Percentiles rank a stretch among this genome's conserved stretches.
These are phyloP conservation scores for Camponotus floridanus DNA, from an alignment of 1,140 invertebrate genomes.

Conservation along the genomic window DNA sequence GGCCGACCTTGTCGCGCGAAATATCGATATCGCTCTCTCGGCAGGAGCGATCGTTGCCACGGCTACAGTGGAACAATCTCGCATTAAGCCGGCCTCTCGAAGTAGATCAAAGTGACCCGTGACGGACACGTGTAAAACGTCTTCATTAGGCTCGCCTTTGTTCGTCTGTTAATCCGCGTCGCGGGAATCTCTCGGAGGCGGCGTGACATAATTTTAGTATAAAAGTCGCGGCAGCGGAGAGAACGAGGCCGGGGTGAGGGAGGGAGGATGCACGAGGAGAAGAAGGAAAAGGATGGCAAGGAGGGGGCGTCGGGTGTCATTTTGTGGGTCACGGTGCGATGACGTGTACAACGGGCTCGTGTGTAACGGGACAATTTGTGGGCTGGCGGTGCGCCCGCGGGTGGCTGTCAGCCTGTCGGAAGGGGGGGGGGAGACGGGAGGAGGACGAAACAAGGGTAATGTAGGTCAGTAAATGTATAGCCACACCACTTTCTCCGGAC, in stretches of 20 bases:
- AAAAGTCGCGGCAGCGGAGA: constrained; percentile 43
- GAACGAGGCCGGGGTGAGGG: background rate
- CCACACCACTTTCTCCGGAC: constrained; percentile 85
- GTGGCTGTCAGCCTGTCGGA: constrained; percentile 64
- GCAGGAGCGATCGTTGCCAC: background rate
- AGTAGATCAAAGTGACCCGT: constrained; percentile 45
- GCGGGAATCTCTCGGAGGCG: constrained; percentile 26
- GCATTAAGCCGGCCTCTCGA: constrained; percentile 35
- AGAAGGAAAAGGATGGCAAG: constrained; percentile 7
- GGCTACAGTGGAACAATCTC: constrained; percentile 32
- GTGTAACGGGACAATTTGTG: constrained; percentile 79
- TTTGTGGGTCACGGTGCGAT: constrained; percentile 80
- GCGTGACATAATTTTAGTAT: constrained; percentile 76
- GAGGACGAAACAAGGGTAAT: constrained; percentile 79
- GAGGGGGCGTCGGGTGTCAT: constrained; percentile 63
- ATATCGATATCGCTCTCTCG: constrained; percentile 7
- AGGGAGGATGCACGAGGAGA: background rate
- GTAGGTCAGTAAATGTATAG: constrained; percentile 86
- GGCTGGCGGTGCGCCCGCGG: constrained; percentile 70
- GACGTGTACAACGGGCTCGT: constrained; percentile 74
- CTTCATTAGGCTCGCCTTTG: constrained; percentile 36
- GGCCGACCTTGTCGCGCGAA: background rate
- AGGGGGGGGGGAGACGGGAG: constrained; percentile 29
- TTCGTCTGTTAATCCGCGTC: constrained; percentile 28
- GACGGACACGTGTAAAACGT: constrained; percentile 39